Conservation (phyloP, 2,797 vertebrate species). For the Darevskia mixta region DNA sequence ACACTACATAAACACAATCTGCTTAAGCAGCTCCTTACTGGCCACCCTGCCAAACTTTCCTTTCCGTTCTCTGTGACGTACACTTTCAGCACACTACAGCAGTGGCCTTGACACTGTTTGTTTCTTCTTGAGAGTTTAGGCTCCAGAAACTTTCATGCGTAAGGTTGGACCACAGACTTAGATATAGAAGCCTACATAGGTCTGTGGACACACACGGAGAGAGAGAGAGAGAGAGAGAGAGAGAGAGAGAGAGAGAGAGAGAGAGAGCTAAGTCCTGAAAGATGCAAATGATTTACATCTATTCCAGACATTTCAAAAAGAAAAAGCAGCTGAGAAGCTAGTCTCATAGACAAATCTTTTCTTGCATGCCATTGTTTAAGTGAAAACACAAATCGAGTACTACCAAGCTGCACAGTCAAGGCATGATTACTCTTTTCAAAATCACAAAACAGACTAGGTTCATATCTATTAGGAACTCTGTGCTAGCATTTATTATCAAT, state of each 20-base stretch:
- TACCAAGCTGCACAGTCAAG: not conserved
- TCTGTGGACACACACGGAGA: not conserved
- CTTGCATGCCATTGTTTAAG: not conserved
- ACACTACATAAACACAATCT: constrained; percentile 5
- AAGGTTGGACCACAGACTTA: not conserved
- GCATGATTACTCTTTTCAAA: not conserved
- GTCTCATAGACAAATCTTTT: not conserved
- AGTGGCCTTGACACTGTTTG: not conserved
- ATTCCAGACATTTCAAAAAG: not conserved
- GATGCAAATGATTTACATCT: not conserved
- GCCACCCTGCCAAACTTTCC: not conserved
- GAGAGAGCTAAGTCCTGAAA: not conserved
- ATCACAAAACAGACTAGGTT: not conserved
- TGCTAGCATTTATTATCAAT: not conserved
- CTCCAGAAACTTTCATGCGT: not conserved
- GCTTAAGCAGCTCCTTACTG: not conserved
- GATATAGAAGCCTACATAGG: not conserved
- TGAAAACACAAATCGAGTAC: not conserved
- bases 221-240: not conserved
- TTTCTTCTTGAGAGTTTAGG: not conserved
- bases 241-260: no score
- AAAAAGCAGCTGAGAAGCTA: not conserved
- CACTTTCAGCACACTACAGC: not conserved
- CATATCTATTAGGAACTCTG: not conserved
- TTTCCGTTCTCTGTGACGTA: not conserved